Base-by-base conservation (phyloP, 2,797 vertebrate genomes). In the Pangasius djambal region DNA sequence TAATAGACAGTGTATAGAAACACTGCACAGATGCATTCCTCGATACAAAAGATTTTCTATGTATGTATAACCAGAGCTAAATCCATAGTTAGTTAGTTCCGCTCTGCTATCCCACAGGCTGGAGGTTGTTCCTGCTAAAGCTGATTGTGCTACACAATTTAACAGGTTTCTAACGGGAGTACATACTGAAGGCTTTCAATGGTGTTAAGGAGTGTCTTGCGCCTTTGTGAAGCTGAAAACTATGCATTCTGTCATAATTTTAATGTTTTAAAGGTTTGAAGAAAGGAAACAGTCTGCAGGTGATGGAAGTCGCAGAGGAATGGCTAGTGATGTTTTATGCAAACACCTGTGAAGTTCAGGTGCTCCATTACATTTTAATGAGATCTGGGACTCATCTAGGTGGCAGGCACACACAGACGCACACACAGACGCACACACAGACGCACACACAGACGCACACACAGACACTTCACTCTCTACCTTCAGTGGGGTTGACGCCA, bases 401-500 rank as follows among this genome's bases (percentile, higher is more conserved):
- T 37, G 74, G 15, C 31, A 52, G 67, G 61, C 28, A 44, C 31
- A 52, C 77, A 70, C 28, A 44, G 9, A 70, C 6, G 50, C 84
- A 55, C 52, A 89, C 83, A 86, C 70, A n/a, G 50, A 77, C 28
- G 74, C 50, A 87, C 63, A 22, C 8, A 13, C 31, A 15, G 8
- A 61, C 13, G 5, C 22, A 52, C 52, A 69, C 31, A 52, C 16
- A 74, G 9, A 12, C 22, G 55, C 34, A 37, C 12, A 88, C 57
- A 86, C 16, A 22, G 63, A 86, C 61, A 55, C 48, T 87, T 31
- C 8, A 3, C 18, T 72, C 57, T 12, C 89, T 94, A 99, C 98
- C 98, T 97, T 99, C 97, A 87, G 95, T 97, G 88, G 98, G 98
- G 94, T 95, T 98, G 92, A 98, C 98, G 50, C 98, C 97, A 91